A percentile compares a stretch with the other conserved stretches of the same genome.
Conservation (phyloP, 2,113 vertebrate species). For the Azemiops feae region DNA sequence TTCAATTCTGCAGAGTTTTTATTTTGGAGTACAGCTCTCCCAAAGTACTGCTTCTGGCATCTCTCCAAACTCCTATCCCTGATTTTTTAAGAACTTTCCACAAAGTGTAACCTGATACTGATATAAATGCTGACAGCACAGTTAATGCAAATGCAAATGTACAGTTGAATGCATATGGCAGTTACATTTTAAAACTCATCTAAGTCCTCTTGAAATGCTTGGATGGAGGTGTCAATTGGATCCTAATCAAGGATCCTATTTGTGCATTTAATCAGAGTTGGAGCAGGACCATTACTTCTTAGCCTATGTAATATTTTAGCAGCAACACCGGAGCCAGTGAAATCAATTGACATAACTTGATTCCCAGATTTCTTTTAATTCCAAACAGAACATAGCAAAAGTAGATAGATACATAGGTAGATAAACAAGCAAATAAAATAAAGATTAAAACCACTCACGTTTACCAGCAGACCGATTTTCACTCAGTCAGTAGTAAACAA, state of each 20-base stretch:
- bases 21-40: not conserved
- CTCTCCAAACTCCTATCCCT: too few species aligned
- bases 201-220: not conserved
- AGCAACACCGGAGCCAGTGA: not conserved
- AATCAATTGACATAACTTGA: not conserved
- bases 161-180: not conserved
- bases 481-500: not conserved
- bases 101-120: not conserved
- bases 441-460: not conserved
- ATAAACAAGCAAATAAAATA: not conserved
- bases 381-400: not conserved
- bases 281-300: not conserved
- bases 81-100: not conserved
- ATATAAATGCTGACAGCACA: not conserved
- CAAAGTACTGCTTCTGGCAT: not conserved
- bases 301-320: not conserved
- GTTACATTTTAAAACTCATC: not conserved
- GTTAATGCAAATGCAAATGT: not conserved
- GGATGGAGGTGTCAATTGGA: not conserved
- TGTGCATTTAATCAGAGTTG: not conserved
- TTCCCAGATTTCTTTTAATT: not conserved
- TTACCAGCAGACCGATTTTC: not conserved
- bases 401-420: not conserved
- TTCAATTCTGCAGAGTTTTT: not conserved
- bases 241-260: not conserved